phyloP scores from a whole-genome alignment of 1,140 invertebrate species.

The Carposina sasakii region DNA sequence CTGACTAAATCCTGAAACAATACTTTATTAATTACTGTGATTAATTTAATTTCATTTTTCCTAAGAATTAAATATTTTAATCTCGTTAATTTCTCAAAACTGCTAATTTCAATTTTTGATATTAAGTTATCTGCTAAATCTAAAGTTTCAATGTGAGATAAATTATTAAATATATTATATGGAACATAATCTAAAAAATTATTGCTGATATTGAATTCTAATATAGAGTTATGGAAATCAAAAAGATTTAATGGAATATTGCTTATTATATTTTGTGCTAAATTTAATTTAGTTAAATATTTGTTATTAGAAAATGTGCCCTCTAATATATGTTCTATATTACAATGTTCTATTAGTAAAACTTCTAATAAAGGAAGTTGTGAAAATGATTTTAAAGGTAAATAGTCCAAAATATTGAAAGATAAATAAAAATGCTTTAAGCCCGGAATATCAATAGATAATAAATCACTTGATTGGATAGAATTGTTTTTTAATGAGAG shows the following conservation, averaged over 20 bases:
- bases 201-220: constrained; percentile 61
- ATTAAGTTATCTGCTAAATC: constrained; percentile 60
- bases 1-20: constrained; percentile 41
- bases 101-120: constrained; percentile 56
- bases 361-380: constrained; percentile 61
- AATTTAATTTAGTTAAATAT: constrained; percentile 53
- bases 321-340: constrained; percentile 58
- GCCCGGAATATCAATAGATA: constrained; percentile 80
- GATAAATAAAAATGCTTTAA: constrained; percentile 69
- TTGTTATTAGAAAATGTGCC: constrained; percentile 56
- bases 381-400: constrained; percentile 52
- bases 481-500: constrained; percentile 80
- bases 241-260: constrained; percentile 46
- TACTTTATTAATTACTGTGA: constrained; percentile 50
- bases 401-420: constrained; percentile 55
- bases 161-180: constrained; percentile 55
- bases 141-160: constrained; percentile 52
- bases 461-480: constrained; percentile 77
- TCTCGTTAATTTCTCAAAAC: constrained; percentile 51
- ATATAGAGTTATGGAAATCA: constrained; percentile 44
- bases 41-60: constrained; percentile 61
- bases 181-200: constrained; percentile 62
- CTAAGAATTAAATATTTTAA: constrained; percentile 55
- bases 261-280: constrained; percentile 64
- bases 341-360: constrained; percentile 60